A percentile compares a stretch with the other conserved stretches of the same genome.
Evolutionary conservation across 2,113 vertebrate species (phyloP).

Genomic region (Bos javanicus): DNA sequence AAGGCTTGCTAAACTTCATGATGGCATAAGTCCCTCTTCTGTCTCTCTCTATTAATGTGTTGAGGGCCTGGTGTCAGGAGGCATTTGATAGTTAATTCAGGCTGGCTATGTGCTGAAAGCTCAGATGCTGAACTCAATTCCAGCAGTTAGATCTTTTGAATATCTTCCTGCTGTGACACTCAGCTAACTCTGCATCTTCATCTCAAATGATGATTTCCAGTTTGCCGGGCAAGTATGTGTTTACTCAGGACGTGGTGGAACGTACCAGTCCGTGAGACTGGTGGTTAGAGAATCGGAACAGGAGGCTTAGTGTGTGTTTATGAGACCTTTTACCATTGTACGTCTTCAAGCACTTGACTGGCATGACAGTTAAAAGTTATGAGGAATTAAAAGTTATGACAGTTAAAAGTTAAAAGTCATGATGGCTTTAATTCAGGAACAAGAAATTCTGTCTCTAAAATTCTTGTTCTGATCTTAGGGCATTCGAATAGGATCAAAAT

Average conservation of each 20-base stretch:
- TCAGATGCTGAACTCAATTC: background rate
- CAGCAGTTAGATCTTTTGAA: background rate
- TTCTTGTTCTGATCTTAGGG: background rate
- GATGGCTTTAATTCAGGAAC: background rate
- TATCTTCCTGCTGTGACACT: background rate
- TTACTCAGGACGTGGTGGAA: background rate
- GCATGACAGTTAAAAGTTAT: background rate
- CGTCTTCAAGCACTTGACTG: background rate
- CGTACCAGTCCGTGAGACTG: background rate
- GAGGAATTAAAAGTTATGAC: background rate
- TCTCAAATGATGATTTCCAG: background rate
- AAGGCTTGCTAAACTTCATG: background rate
- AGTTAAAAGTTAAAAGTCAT: background rate
- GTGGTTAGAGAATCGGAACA: background rate
- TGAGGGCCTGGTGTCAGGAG: background rate
- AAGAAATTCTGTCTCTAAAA: constrained; percentile 18
- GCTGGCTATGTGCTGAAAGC: background rate
- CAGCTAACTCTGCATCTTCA: background rate
- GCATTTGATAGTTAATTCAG: background rate
- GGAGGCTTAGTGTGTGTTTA: background rate
- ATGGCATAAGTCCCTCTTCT: background rate
- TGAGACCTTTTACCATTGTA: background rate
- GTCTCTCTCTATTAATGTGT: background rate
- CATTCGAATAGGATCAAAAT: background rate
- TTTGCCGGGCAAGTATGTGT: background rate